Conservation (phyloP, 1,140 invertebrate genomes). For the Caenorhabditis remanei region DNA sequence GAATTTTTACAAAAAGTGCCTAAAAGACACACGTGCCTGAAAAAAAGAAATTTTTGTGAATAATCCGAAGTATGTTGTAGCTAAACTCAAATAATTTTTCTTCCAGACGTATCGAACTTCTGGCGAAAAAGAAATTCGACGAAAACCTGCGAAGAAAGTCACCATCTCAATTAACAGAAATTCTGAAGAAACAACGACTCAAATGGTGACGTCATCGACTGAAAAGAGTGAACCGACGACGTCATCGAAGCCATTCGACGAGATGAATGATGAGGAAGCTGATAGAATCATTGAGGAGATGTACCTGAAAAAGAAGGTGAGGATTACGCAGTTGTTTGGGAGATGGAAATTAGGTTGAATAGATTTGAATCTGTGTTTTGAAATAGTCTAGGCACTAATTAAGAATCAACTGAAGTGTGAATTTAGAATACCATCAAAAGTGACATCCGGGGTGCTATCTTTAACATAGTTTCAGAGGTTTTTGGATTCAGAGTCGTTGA, state of each 20-base stretch:
- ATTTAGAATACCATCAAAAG: neutral
- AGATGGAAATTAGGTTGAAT: slow-evolving; percentile 1
- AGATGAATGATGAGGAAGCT: slow-evolving; percentile 48
- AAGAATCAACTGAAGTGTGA: neutral
- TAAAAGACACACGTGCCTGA: no score
- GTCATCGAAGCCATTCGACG: slow-evolving; percentile 32
- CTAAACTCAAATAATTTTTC: no score
- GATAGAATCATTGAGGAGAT: slow-evolving; percentile 44
- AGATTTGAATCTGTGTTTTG: neutral
- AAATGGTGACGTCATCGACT: neutral
- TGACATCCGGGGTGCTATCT: no score
- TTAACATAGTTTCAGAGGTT: no score
- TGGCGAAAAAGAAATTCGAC: slow-evolving; percentile 8
- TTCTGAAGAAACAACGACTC: slow-evolving; percentile 12
- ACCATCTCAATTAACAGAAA: slow-evolving; percentile 8
- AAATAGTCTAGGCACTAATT: neutral
- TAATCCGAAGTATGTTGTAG: no score
- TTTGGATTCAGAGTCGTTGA: no score
- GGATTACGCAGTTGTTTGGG: neutral
- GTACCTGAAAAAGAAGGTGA: slow-evolving; percentile 38
- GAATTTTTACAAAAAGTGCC: no score
- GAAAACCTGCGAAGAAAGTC: slow-evolving; percentile 20
- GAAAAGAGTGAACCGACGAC: slow-evolving; percentile 23
- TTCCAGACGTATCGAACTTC: slow-evolving; percentile 30
- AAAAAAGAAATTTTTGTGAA: no score